phyloP scores from a whole-genome alignment of 2,113 vertebrate species.

The Cettia cetti region DNA sequence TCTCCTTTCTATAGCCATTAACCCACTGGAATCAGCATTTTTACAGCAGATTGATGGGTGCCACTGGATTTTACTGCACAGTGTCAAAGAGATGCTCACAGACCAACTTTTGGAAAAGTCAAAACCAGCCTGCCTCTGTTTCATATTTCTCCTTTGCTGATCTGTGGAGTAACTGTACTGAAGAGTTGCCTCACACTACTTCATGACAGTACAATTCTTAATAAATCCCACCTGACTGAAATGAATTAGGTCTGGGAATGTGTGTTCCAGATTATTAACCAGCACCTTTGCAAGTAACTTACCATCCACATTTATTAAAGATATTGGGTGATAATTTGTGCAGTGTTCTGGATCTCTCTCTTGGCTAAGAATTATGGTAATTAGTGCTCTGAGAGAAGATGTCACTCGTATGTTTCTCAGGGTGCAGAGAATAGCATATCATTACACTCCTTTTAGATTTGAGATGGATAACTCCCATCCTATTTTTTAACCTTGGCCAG shows the following conservation, averaged over 20 bases:
- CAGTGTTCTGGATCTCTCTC: constrained; percentile 64
- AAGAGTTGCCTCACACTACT: constrained; percentile 51
- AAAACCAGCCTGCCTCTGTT: neutral
- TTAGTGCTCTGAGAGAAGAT: constrained; percentile 49
- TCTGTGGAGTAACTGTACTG: constrained; percentile 37
- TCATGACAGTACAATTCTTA: constrained; percentile 61
- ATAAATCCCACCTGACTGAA: constrained; percentile 70
- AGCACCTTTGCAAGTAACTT: constrained; percentile 71
- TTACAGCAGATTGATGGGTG: neutral
- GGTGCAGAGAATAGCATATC: constrained; percentile 34
- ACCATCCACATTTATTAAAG: constrained; percentile 71
- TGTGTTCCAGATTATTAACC: constrained; percentile 72
- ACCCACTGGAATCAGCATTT: fast-evolving
- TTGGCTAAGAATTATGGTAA: constrained; percentile 66
- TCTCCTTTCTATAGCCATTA: too few relatives aligned
- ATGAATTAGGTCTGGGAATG: constrained; percentile 72
- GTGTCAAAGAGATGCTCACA: constrained; percentile 6
- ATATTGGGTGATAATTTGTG: constrained; percentile 71
- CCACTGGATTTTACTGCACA: neutral
- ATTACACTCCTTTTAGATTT: constrained; percentile 62
- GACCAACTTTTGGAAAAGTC: neutral
- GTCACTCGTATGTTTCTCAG: constrained; percentile 44
- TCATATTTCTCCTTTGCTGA: constrained; percentile 26
- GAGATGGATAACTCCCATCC: constrained; percentile 32
- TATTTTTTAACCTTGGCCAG: constrained; percentile 51